Base-by-base conservation (phyloP, 2,888 invertebrate species). In the Caenorhabditis becei region DNA sequence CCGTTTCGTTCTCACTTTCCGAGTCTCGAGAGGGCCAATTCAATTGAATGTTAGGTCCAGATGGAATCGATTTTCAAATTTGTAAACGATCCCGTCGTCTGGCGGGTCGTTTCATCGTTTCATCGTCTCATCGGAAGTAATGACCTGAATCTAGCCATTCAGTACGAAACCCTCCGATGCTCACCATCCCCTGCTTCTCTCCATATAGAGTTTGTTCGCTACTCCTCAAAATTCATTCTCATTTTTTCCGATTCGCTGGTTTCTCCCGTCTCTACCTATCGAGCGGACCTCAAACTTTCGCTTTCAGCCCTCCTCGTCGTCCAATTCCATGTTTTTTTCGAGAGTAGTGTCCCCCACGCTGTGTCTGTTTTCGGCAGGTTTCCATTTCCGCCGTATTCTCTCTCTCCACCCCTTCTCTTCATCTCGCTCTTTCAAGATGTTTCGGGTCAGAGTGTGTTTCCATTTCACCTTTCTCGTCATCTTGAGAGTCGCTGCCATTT, bases 351-450 rank as follows among this genome's bases (percentile, higher is more conserved):
- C 24, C 51, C 24, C 11, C 16, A 10, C 37, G 20, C 62, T 20
- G 32, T 66, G 35, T 62, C 58, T 63, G 63, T 77, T 69, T 66
- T 69, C 69, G 56, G 67, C 65, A 47, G 69, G 63, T 77, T 62
- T 62, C 62, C 58, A 77, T 75, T 75, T 75, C 75, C 67, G 61
- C 59, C 59, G 26, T 35, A 18, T 14, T 8, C 37, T 16, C 16
- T 20, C 37, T 2, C 5, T 58, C 51, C 56, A 23, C 23, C 18
- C 56, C n/a, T 37, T 58, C 54, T 41, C 26, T 28, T 16, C 56
- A 26, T 37, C 23, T 20, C 20, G 35, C 28, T 14, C 37, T 62
- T 61, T 53, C 53, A 23, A 59, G 28, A 35, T 61, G 53, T 28
- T n/a, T 26, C 20, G 41, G 37, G 56, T 59, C 58, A 26, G 24